Evolutionary conservation across 2,797 vertebrate species (phyloP), one percentile per base, ranked within the genome.

Genomic region (Sitta carolinensis): DNA sequence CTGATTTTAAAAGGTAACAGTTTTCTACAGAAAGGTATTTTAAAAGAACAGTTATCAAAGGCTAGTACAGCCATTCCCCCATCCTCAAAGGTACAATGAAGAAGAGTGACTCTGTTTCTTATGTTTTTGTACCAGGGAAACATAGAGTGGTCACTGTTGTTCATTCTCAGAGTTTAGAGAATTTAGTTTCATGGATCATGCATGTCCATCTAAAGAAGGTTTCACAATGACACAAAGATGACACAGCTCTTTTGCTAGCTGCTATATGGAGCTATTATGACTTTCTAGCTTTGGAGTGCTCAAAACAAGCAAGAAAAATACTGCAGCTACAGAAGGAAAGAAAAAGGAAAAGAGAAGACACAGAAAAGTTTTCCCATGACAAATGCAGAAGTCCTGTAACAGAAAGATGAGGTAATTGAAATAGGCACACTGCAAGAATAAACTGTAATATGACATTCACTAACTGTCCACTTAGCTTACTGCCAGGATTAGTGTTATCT

Each of bases 381-480:
- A 92, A 89, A 89, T 3, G 4, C 64, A 87, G 40, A 86, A 62
- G 42, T 1, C 0, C 30, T 82, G 18, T 47, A 87, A 84, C 21
- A 79, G 38, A 85, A 93, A 90, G 38, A 84, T 32, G 57, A 81
- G 10, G 48, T 42, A 77, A 66, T 1, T 1, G 59, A 89, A 93
- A 82, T 21, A 58, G 27, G 51, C 62, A 42, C 57, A 78, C 34
- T 29, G 30, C 72, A 87, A 90, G 48, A 76, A 88, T 59, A 63
- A 91, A 85, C 12, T 30, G 27, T 22, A 94, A 64, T 58, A 81
- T 30, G 54, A 91, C 54, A 62, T 80, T 88, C 68, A n/a, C n/a
- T 51, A 91, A 93, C 27, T 75, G 94, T 87, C 89, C 89, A 84
- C 88, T 89, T 91, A 94, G 50, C 45, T 94, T 76, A 79, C 62